Conservation (phyloP, 2,113 vertebrate genomes). For the Platichthys flesus region DNA sequence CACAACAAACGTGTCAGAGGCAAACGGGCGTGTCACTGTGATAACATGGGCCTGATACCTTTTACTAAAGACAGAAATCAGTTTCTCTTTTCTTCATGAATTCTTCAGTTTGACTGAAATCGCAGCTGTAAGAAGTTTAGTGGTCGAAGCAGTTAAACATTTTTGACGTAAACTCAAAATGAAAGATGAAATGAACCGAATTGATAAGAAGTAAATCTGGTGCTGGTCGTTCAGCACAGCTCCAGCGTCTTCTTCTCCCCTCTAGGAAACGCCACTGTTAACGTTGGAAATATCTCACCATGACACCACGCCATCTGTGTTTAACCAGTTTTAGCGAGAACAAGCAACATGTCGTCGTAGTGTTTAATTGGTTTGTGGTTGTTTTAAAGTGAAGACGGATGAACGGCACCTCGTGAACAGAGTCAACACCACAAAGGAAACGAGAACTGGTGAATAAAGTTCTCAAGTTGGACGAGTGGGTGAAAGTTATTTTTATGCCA, state of each 20-base stretch:
- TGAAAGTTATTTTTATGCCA: not conserved
- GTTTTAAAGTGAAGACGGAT: slow-evolving; percentile 34
- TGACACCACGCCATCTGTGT: slow-evolving; percentile 62
- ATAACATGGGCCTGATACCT: no score
- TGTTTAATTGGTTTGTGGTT: slow-evolving; percentile 34
- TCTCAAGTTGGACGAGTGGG: not conserved
- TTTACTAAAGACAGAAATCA: no score
- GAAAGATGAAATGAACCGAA: slow-evolving; percentile 13
- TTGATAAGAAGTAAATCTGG: slow-evolving; percentile 6
- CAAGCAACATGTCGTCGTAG: slow-evolving; percentile 23
- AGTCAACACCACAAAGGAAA: slow-evolving; percentile 15
- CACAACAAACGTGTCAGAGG: no score
- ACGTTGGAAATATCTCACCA: slow-evolving; percentile 47
- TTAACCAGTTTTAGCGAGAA: slow-evolving; percentile 44
- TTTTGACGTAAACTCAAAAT: not conserved
- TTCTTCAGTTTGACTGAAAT: not conserved
- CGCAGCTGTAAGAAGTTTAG: not conserved
- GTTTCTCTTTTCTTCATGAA: no score
- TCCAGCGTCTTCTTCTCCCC: slow-evolving; percentile 13
- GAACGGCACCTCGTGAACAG: slow-evolving; percentile 14
- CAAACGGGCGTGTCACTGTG: no score
- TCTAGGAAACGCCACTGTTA: slow-evolving; percentile 32
- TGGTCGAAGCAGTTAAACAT: not conserved
- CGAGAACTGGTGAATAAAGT: not conserved
- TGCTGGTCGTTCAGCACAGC: slow-evolving; percentile 24